Percentiles rank a stretch among this genome's conserved stretches.
These are phyloP conservation scores for Chesias legatella DNA, from an alignment of 2,888 invertebrate genomes.

Conservation along the genomic window DNA sequence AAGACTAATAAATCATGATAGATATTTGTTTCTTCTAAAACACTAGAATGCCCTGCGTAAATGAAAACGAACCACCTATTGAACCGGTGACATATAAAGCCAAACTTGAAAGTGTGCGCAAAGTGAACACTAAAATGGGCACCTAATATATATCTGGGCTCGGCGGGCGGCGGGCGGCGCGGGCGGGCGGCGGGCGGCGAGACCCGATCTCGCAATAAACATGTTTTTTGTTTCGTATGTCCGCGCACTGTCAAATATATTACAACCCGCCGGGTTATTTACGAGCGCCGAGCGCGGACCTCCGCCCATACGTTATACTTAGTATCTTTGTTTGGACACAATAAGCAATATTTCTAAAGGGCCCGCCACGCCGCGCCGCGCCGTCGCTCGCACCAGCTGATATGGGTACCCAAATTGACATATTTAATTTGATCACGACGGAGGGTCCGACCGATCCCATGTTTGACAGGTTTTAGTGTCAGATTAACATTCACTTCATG, in stretches of 20 bases:
- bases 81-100: too few relatives aligned
- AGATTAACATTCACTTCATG: conserved; percentile 73
- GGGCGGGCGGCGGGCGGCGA: conserved; percentile 49
- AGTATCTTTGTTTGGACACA: conserved; percentile 81
- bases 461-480: conserved; percentile 79
- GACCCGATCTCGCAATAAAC: conserved; percentile 72
- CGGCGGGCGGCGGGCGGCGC: conserved; percentile 34
- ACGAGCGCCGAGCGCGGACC: conserved; percentile 75
- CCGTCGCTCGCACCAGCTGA: conserved; percentile 79
- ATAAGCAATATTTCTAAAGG: conserved; percentile 81
- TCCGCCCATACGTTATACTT: conserved; percentile 81
- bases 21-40: too few relatives aligned
- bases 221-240: conserved; percentile 80
- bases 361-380: conserved; percentile 63
- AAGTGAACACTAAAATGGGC: conserved; percentile 62
- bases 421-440: conserved; percentile 80
- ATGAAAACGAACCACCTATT: too few relatives aligned
- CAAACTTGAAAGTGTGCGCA: conserved; percentile 30
- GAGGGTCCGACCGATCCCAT: conserved; percentile 68
- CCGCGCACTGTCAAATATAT: conserved; percentile 81
- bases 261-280: conserved; percentile 79
- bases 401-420: conserved; percentile 80
- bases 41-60: too few relatives aligned
- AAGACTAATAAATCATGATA: too few relatives aligned
- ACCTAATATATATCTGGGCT: conserved; percentile 69